These are phyloP conservation scores for Pelecanus crispus DNA, from an alignment of 2,113 vertebrate species.

Conservation along the genomic window DNA sequence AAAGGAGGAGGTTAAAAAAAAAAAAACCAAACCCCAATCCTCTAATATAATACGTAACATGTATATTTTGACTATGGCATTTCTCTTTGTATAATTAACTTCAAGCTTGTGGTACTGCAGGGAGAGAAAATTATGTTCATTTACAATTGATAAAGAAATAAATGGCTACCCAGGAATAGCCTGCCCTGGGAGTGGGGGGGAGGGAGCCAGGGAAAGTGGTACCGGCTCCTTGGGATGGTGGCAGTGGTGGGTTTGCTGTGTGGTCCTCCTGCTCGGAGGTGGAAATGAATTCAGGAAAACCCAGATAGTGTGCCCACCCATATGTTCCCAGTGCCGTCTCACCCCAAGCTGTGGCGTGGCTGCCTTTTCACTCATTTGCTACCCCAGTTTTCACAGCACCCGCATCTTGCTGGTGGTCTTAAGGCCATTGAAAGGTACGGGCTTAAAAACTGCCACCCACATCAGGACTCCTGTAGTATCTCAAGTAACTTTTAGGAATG, in stretches of 20 bases:
- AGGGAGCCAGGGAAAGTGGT: background rate
- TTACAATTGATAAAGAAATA: background rate
- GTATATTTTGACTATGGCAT: slow-evolving; percentile 78
- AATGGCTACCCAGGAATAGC: background rate
- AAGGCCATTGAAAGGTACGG: background rate
- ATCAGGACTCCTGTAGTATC: slow-evolving; percentile 36
- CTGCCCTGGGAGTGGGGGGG: background rate
- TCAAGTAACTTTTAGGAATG: slow-evolving; percentile 36
- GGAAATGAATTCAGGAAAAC: background rate
- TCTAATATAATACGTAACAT: slow-evolving; percentile 68
- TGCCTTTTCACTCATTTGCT: background rate
- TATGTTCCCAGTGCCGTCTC: background rate
- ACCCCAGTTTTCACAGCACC: background rate
- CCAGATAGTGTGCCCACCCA: rapidly evolving
- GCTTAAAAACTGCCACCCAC: slow-evolving; percentile 55
- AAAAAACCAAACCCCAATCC: background rate
- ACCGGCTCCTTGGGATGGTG: background rate
- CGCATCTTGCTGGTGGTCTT: background rate
- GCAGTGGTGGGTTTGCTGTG: background rate
- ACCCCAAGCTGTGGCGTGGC: background rate
- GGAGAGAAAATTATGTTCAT: background rate
- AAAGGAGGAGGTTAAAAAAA: slow-evolving; percentile 34
- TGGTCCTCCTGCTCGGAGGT: background rate
- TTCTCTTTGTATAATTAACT: slow-evolving; percentile 70
- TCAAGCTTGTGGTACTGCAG: slow-evolving; percentile 5